Base-by-base conservation (phyloP, 2,113 vertebrate species). In the Oryzias woworae region DNA sequence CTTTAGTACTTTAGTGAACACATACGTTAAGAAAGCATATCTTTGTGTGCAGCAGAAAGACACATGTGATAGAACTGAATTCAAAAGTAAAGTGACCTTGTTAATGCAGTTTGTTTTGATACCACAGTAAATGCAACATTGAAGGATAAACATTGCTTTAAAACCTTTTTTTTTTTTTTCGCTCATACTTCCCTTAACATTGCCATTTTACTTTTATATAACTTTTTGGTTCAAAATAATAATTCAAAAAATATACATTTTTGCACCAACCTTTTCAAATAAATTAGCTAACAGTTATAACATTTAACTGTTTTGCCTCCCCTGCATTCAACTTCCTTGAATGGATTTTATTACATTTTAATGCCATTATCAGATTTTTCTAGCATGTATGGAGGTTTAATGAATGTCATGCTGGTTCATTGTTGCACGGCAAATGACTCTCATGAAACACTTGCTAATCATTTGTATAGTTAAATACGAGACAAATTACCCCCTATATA, bases 1-100 rank as follows among this genome's bases (percentile, higher is more conserved):
- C 56, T 84, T 71, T 76, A 75, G 73, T 80, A 76, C 70, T 83
- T 66, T 79, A 82, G 65, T 72, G 58, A 71, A 74, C 49, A 68
- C 48, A 58, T 82, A 69, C 46, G 46, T 75, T 77, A 66, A 64
- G 64, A 71, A 51, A 70, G 81, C 46, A 77, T 77, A 71, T 61
- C 49, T 70, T 49, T 10, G 68, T 52, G 58, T 55, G 62, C 59
- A 44, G 68, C 42, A 43, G 24, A 55, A 53, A 77, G 70, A 83
- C 53, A 45, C 54, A 85, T 83, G 78, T 14, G 60, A 72, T 59
- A 31, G 45, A 31, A 55, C 12, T 23, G 26, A 58, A 59, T 61
- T 28, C 57, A 75, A 53, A 58, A 43, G 6, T 23, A 51, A 0
- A 14, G 15, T 84, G 71, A 87, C 72, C 81, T 82, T 87, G 69